Evolutionary conservation across 2,797 vertebrate species (phyloP), one percentile per base, ranked within the genome.

Genomic region (Varecia variegata): DNA sequence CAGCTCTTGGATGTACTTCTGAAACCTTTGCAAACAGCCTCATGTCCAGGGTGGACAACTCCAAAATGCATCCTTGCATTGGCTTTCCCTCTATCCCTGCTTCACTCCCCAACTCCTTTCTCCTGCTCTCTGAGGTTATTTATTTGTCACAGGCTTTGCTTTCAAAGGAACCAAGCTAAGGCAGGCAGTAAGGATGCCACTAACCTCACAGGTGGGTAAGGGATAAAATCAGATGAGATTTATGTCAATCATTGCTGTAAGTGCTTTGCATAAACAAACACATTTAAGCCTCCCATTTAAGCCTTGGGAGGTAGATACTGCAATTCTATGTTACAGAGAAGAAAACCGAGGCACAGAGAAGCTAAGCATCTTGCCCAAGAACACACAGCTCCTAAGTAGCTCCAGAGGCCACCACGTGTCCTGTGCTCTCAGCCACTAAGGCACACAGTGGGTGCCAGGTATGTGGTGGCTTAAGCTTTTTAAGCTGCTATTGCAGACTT

Each of bases 11-110:
- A 32, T 2, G 5, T 21, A 35, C 47, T 50, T 91, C 38, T n/a
- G 2, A 38, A 50, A 54, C 50, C 40, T 93, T 71, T 76, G 40
- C 3, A 5, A 35, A 32, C 27, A 38, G 23, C 1, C n/a, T 12
- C 1, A 0, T 4, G 54, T 15, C 3, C 5, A 1, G 15, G 27
- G 11, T 20, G 9, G 14, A 15, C 56, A 32, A 11, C 20, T 38
- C 71, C 56, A 25, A 38, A 4, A 2, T 3, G 10, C 23, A 2
- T 27, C 67, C 8, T 25, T 25, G 20, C 25, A 0, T 2, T 9
- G 27, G 6, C 40, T 47, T 38, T 58, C 45, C 54, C 27, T 84
- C 21, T 8, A 0, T 13, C 20, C 8, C 4, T 4, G 23, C 9
- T 23, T 71, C 50, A 27, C 45, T 25, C 50, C 47, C 25, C 20